phyloP scores from a whole-genome alignment of 2,113 vertebrate species.

The Collichthys lucidus region DNA sequence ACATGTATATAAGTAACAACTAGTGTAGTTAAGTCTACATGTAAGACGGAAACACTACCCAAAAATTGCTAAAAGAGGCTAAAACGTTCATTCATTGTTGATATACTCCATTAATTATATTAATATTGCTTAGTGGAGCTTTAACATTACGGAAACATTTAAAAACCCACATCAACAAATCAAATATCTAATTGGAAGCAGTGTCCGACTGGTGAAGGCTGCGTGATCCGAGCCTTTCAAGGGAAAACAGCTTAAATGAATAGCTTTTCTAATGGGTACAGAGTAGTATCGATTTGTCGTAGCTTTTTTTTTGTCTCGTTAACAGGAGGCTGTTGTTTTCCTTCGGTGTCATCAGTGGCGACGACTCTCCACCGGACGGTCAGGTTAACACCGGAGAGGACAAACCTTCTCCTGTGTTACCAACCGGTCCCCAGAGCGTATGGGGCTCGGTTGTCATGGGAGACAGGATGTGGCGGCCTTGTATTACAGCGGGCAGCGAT shows the following conservation, averaged over 20 bases:
- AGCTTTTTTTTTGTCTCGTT: neutral
- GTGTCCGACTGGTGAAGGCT: neutral
- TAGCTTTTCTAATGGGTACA: neutral
- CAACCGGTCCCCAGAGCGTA: neutral
- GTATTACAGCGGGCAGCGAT: constrained; percentile 50
- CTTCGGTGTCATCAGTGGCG: neutral
- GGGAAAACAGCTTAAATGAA: neutral
- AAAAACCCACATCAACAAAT: neutral
- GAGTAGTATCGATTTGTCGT: neutral
- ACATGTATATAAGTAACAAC: no score
- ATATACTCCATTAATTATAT: neutral
- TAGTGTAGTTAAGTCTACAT: no score
- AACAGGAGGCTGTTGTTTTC: constrained; percentile 18
- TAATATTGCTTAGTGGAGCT: constrained; percentile 2
- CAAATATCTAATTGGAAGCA: neutral
- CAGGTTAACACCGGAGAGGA: constrained; percentile 37
- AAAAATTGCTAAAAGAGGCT: neutral
- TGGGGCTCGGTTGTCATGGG: constrained; percentile 64
- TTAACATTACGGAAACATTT: constrained; percentile 8
- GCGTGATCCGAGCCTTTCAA: neutral
- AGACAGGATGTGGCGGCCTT: constrained; percentile 54
- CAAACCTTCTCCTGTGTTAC: constrained; percentile 9
- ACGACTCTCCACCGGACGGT: constrained; percentile 12
- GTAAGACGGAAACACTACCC: neutral
- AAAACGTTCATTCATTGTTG: neutral